Percentiles rank a stretch among this genome's conserved stretches.
Evolutionary conservation across 92 coral and sea anemone genomes (phyloP).

Genomic region (Epizoanthus illoricatus): DNA sequence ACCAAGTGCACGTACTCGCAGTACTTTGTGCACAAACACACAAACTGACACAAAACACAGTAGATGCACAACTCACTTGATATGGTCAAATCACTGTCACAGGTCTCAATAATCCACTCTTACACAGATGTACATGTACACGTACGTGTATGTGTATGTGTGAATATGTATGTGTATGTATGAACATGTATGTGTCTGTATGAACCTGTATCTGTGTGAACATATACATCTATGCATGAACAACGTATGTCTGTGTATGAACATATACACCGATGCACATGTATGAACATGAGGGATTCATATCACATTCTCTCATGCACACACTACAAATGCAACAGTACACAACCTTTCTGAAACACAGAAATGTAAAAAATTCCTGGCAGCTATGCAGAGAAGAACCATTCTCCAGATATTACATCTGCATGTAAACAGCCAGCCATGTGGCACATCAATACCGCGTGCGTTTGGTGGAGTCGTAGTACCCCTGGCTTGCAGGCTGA

Average conservation of each 20-base stretch:
- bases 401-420: background rate
- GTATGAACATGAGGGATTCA: too few relatives aligned
- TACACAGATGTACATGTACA: too few relatives aligned
- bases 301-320: background rate
- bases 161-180: background rate
- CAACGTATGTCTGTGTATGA: background rate
- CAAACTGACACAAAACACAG: too few relatives aligned
- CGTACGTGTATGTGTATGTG: too few relatives aligned
- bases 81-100: too few relatives aligned
- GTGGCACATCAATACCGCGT: slow-evolving; percentile 47
- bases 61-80: too few relatives aligned
- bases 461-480: slow-evolving; percentile 66
- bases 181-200: background rate
- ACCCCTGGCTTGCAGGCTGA: slow-evolving; percentile 47
- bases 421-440: background rate
- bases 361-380: slow-evolving; percentile 3
- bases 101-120: too few relatives aligned
- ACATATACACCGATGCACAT: background rate
- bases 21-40: too few relatives aligned
- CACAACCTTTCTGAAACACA: background rate
- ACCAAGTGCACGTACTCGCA: too few relatives aligned
- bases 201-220: too few relatives aligned
- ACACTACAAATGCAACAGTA: background rate
- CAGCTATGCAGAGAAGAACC: background rate
- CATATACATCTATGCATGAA: background rate